Evolutionary conservation across 2,888 invertebrate species (phyloP), one percentile per base, ranked within the genome.

Genomic region (Ophion obscuratus): DNA sequence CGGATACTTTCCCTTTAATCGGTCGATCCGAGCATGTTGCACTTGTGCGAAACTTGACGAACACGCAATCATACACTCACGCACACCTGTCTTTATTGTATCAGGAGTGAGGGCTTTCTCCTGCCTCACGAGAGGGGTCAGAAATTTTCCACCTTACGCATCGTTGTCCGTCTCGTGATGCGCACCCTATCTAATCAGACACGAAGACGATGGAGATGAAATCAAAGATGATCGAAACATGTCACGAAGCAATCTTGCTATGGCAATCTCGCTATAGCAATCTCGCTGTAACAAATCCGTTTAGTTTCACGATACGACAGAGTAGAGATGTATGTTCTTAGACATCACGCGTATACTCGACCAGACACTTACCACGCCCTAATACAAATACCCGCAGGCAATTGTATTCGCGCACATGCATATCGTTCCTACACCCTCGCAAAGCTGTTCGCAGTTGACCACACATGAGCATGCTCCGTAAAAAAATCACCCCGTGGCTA

Each of bases 1-100:
- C 86, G 75, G 84, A 77, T 83, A 87, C 84, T 71, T 86, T 85
- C 87, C 79, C 86, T 87, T 88, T 85, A 88, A 87, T 73, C 64
- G 77, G 57, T 80, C 78, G 81, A 84, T 81, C 66, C 76, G 20
- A 47, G 73, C 68, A 47, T 7, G 53, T 24, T n/a, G 47, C 14
- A 53, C 59, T 74, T 59, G 59, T 68, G 9, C 40, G 57, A 44
- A 74, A 66, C 61, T 73, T n/a, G 27, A 11, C 66, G 14, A 36
- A 40, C 71, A 66, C 78, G 14, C 57, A n/a, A 59, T 4, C 62
- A 73, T 67, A 77, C 59, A 64, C 53, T 36, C 66, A 17, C 31
- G 7, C 66, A 62, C 7, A 24, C 59, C 67, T 40, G 17, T 24
- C 57, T 64, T 61, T 61, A 17, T 11, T 57, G 59, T 61, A 61